Base-by-base conservation (phyloP, 2,113 vertebrate species). In the Syrmaticus mikado region DNA sequence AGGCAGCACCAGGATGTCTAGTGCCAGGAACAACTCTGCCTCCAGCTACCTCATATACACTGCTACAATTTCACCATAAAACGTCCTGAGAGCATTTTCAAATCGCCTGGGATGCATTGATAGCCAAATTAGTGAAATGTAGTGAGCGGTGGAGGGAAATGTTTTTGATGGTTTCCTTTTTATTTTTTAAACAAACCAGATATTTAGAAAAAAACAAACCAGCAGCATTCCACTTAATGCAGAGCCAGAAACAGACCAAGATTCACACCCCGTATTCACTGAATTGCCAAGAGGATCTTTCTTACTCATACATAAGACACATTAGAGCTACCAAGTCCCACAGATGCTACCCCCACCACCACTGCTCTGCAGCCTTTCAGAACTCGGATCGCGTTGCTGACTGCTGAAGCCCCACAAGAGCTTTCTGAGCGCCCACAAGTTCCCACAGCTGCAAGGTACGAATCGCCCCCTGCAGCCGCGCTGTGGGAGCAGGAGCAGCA, bases 401-500 rank as follows among this genome's bases (percentile, higher is more conserved):
- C 40, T 18, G 41, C 25, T 11, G 11, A 8, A 32, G 52, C 38
- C 2, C 40, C 28, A 4, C 17, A 3, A 13, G 53, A 18, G 20
- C 30, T 12, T 60, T 12, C 32, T 24, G 12, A n/a, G 8, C 53
- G 27, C 24, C 60, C 60, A 16, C 22, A 9, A 24, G 58, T 34
- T 36, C 21, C 58, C 58, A 10, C 8, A 15, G 58, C 21, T 10
- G 4, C 24, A 36, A 45, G 10, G 36, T 13, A 12, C 36, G n/a
- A 68, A n/a, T 1, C 8, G 3, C 30, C 62, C 1, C 1, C 12
- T 24, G 32, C 30, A 30, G 14, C 1, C 7, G 11, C 15, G 16
- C 30, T 5, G 0, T 1, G 19, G 20, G 64, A 68, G 20, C 9
- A 4, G 3, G 2, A 38, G 27, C 1, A 0, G 50, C 48, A 55